Evolutionary conservation across 2,113 vertebrate species (phyloP), one percentile per base, ranked within the genome.

Genomic region (Leptodactylus fuscus): DNA sequence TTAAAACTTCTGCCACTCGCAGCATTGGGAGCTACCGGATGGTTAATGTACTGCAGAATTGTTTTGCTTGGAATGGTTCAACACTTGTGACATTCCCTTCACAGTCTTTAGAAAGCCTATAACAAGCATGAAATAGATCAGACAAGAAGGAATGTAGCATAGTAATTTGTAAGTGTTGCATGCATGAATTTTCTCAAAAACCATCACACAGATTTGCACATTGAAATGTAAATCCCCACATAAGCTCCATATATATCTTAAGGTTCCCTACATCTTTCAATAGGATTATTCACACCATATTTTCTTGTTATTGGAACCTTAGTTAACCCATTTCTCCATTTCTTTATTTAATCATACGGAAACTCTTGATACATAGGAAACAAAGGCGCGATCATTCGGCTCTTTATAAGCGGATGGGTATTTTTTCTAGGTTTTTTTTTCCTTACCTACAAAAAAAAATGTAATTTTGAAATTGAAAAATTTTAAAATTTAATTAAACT

Each of bases 171-270:
- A 81, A 80, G 77, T 73, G 84, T 81, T 86, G 67, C 84, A 81
- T 60, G 84, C 84, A 71, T 81, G 62, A 80, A 86, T 86, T 85
- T 73, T 24, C 76, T 86, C 75, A 73, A 85, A 83, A 80, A 81
- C 76, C 76, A 86, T 86, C 84, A 86, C 62, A 51, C 62, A 73
- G 84, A 86, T 81, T 86, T 86, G 24, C 84, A 58, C 84, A 86
- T 86, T 86, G 84, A 86, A 86, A 86, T 86, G 84, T 86, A 86
- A 86, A 86, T 86, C 84, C 84, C 77, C 67, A 38, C 41, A 85
- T 85, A 85, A 85, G 84, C 84, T 81, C 77, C 36, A 32, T 71
- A 73, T 73, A 86, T 86, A 55, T 58, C 77, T 71, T 60, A 38
- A 73, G 34, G 81, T 79, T 73, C 44, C 76, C 84, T 58, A 29